phyloP scores from a whole-genome alignment of 2,113 vertebrate genomes.

The Carassius carassius region DNA sequence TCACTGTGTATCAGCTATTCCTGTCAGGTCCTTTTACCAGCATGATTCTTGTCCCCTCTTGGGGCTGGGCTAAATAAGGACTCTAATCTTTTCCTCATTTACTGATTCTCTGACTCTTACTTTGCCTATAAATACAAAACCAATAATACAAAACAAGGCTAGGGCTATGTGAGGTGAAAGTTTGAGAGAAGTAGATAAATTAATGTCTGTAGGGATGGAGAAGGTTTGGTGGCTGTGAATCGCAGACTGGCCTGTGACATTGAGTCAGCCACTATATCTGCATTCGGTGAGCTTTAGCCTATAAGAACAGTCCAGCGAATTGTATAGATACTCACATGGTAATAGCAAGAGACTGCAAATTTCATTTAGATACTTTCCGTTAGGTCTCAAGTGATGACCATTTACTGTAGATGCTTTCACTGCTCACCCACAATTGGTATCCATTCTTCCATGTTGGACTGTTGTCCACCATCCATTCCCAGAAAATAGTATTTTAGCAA shows the following conservation, averaged over 20 bases:
- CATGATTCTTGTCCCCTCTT: slow-evolving; percentile 14
- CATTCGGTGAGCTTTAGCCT: not conserved
- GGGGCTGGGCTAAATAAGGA: slow-evolving; percentile 56
- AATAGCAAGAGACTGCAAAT: slow-evolving; percentile 8
- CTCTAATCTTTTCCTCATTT: not conserved
- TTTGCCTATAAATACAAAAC: slow-evolving; percentile 7
- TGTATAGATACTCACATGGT: slow-evolving; percentile 10
- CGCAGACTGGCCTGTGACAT: slow-evolving; percentile 23
- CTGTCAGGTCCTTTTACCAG: slow-evolving; percentile 43
- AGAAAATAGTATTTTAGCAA: not conserved
- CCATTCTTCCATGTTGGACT: not conserved
- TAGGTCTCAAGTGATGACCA: not conserved
- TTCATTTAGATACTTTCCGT: slow-evolving; percentile 17
- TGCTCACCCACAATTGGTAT: not conserved
- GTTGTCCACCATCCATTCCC: not conserved
- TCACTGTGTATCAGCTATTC: slow-evolving; percentile 49
- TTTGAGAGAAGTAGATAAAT: slow-evolving; percentile 21
- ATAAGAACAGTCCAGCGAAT: not conserved
- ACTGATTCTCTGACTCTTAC: not conserved
- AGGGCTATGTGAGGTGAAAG: not conserved
- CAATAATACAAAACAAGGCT: not conserved
- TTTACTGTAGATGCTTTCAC: not conserved
- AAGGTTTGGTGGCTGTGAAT: slow-evolving; percentile 11
- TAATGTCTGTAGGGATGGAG: slow-evolving; percentile 29
- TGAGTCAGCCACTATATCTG: slow-evolving; percentile 2